Base-by-base conservation (phyloP, 2,888 invertebrate genomes). In the Vanessa cardui region DNA sequence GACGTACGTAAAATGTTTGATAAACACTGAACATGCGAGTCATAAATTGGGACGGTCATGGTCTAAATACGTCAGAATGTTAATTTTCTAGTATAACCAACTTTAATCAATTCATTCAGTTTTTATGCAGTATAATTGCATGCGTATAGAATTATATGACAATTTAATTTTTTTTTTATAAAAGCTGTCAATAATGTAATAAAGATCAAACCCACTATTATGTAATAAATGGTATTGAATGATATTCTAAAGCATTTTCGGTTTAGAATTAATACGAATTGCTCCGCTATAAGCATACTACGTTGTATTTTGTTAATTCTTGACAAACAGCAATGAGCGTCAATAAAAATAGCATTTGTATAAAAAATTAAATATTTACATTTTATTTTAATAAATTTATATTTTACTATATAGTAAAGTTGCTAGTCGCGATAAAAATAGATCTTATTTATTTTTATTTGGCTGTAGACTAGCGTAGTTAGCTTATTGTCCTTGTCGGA, bases 41-140 rank as follows among this genome's bases (percentile, higher is more conserved):
- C 16, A 21, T 16, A 58, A 69, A 65, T 62, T 65, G 65, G 58
- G 69, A 31, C 46, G 69, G 65, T 69, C 69, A 49, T 31, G 65
- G 69, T 52, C 50, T 45, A 21, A 50, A 50, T 33, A 58, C 58
- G 58, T 58, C 58, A 58, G 39, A 33, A n/a, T 58, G 58, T 20
- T n/a, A 39, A 44, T 15, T 21, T 21, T 21, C 45, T 44, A 15
- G 15, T 54, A 26, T 31, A 16, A 54, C n/a, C 31, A 16, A 54
- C 50, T 3, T 12, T 50, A 50, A 20, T 50, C 21, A 50, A 50
- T 21, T 15, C 20, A 12, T 15, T 50, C 15, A 20, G 2, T 20
- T 49, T 9, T 20, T 20, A 8, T 20, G 49, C 18, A 49, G 20
- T 49, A 49, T 49, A 39, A 39, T 39, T 39, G 3, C 3, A 39